Conservation (phyloP, 2,888 invertebrate genomes). For the Yponomeuta plumbellus region DNA sequence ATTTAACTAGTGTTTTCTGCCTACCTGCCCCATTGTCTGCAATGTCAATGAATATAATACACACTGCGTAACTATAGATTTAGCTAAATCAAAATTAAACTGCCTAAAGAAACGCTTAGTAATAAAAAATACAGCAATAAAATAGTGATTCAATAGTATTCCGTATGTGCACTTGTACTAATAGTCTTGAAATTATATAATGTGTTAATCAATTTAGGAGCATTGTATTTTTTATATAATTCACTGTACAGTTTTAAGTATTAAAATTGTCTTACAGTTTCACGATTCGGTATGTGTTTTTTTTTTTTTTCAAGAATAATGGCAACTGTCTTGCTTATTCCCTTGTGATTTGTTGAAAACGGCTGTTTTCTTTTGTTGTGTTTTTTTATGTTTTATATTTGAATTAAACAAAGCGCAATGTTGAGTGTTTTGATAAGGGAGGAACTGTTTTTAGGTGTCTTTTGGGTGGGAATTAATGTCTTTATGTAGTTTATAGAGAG, state of each 20-base stretch:
- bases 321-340: constrained; percentile 10
- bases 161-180: neutral
- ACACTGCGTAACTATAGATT: no score
- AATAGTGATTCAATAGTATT: neutral
- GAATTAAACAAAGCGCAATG: constrained; percentile 40
- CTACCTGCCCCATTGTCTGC: no score
- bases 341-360: constrained; percentile 43
- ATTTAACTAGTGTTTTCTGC: no score
- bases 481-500: constrained; percentile 37
- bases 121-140: no score
- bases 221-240: neutral
- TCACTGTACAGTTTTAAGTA: neutral
- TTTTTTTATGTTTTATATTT: constrained; percentile 66
- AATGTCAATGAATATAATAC: no score
- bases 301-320: neutral
- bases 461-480: constrained; percentile 26
- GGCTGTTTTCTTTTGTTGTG: constrained; percentile 43
- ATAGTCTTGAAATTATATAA: neutral
- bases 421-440: constrained; percentile 29
- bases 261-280: neutral
- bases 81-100: no score
- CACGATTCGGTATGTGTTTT: neutral
- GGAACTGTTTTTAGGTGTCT: neutral
- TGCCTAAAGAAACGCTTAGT: no score
- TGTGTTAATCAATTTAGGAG: neutral